Conservation (phyloP, 2,888 invertebrate genomes). For the Thecocarcelia acutangulata region DNA sequence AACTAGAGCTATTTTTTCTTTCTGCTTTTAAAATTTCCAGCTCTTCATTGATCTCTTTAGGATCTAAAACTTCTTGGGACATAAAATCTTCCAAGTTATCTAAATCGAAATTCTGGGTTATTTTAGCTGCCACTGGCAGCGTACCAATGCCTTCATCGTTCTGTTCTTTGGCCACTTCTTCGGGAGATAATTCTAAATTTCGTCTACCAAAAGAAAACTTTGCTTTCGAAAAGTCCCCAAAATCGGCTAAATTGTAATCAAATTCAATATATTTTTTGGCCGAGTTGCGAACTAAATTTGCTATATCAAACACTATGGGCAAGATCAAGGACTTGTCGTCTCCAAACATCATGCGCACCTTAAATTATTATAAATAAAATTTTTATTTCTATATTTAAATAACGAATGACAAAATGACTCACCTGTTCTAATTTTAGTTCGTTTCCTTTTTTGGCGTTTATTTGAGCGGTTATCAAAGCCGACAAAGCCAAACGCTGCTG, state of each 20-base stretch:
- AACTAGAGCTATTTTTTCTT: background rate
- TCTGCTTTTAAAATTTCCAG: conserved; percentile 71
- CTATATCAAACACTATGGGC: conserved; percentile 86
- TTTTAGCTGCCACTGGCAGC: conserved; percentile 58
- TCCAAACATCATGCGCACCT: conserved; percentile 85
- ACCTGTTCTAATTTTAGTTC: conserved; percentile 84
- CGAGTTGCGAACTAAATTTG: conserved; percentile 84
- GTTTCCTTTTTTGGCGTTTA: conserved; percentile 82
- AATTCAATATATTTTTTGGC: conserved; percentile 78
- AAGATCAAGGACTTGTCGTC: conserved; percentile 84
- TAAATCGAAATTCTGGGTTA: conserved; percentile 17
- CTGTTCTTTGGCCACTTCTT: conserved; percentile 67
- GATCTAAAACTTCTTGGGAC: conserved; percentile 75
- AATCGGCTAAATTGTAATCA: conserved; percentile 70
- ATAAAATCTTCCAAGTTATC: conserved; percentile 76
- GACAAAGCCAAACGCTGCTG: conserved; percentile 85
- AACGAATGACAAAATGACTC: conserved; percentile 65
- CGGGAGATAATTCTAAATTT: conserved; percentile 71
- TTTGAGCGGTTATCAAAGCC: conserved; percentile 85
- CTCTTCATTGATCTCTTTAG: conserved; percentile 77
- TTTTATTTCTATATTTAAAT: background rate
- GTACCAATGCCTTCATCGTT: conserved; percentile 71
- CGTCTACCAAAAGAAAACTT: conserved; percentile 70
- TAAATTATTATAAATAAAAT: background rate
- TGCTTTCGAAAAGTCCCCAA: conserved; percentile 64